Conservation (phyloP, 2,888 invertebrate genomes). For the Dolichopus griseipennis region DNA sequence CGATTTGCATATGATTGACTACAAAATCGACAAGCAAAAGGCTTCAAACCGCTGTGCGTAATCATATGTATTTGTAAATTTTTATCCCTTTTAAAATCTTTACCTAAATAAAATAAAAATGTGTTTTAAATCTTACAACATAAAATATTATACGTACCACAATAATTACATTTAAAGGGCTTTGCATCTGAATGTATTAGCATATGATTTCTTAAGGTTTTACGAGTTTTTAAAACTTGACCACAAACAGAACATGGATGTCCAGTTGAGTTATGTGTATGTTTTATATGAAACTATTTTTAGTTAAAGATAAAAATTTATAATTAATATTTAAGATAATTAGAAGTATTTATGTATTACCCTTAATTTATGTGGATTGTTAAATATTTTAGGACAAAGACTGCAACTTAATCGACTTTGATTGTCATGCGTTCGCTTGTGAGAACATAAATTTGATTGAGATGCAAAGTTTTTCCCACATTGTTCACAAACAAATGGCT, state of each 20-base stretch:
- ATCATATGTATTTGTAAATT: constrained; percentile 41
- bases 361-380: background rate
- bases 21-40: constrained; percentile 42
- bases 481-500: constrained; percentile 38
- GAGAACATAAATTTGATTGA: constrained; percentile 30
- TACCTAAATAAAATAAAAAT: constrained; percentile 22
- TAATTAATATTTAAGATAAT: background rate
- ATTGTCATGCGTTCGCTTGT: background rate
- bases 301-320: background rate
- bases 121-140: too few relatives aligned
- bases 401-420: background rate
- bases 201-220: constrained; percentile 45
- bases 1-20: constrained; percentile 41
- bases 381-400: background rate
- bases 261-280: constrained; percentile 41
- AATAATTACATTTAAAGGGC: constrained; percentile 24
- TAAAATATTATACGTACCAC: background rate
- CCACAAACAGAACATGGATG: constrained; percentile 44
- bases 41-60: constrained; percentile 39
- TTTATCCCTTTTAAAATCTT: constrained; percentile 40
- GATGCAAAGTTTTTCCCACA: constrained; percentile 38
- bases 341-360: background rate
- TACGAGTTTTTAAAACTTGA: constrained; percentile 40
- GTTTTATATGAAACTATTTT: background rate
- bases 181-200: constrained; percentile 27